Percentiles rank a stretch among this genome's conserved stretches.
phyloP scores from a whole-genome alignment of 2,888 invertebrate genomes.

The Agriopis marginaria region DNA sequence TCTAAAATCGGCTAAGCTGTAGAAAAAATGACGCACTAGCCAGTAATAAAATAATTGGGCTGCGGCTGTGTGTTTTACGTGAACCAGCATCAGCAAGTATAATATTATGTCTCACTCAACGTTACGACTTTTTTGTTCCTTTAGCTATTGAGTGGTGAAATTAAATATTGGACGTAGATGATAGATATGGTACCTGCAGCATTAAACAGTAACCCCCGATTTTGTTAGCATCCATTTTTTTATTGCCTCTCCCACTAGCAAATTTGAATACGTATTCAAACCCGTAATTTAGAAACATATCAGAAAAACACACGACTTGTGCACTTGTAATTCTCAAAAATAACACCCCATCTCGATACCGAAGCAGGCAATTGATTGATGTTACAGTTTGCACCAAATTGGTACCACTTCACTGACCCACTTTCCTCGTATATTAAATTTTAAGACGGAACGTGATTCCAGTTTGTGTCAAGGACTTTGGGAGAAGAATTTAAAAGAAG shows the following conservation, averaged over 20 bases:
- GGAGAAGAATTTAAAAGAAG: not conserved
- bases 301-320: not conserved
- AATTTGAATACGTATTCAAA: too few relatives aligned
- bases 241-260: too few relatives aligned
- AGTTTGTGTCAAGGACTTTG: not conserved
- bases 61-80: too few relatives aligned
- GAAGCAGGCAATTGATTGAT: constrained; percentile 33
- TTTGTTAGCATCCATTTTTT: too few relatives aligned
- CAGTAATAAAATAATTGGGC: not conserved
- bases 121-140: too few relatives aligned
- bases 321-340: not conserved
- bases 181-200: too few relatives aligned
- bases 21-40: not conserved
- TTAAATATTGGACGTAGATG: too few relatives aligned
- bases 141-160: too few relatives aligned
- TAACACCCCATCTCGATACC: constrained; percentile 6
- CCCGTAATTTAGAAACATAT: not conserved
- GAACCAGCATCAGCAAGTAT: too few relatives aligned
- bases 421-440: constrained; percentile 29
- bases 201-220: too few relatives aligned
- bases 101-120: too few relatives aligned
- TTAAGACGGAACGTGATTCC: constrained; percentile 25
- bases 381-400: constrained; percentile 35
- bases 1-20: too few relatives aligned
- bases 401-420: constrained; percentile 30